These are phyloP conservation scores for Entomobrya multifasciata DNA, from an alignment of 2,888 invertebrate species.

Conservation along the genomic window DNA sequence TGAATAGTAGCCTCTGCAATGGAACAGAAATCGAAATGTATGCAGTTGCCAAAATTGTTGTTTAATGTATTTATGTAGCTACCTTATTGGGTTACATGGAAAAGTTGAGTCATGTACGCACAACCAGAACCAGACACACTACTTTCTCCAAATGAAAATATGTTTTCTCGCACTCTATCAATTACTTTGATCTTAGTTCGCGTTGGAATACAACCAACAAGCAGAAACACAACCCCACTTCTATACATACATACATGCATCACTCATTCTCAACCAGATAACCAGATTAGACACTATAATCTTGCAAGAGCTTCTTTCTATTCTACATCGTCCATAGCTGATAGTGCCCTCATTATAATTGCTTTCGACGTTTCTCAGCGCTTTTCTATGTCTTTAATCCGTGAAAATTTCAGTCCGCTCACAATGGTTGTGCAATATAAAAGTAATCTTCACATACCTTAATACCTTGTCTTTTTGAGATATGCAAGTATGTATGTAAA, in stretches of 20 bases:
- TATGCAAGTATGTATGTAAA: too few species aligned
- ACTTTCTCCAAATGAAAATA: conserved; percentile 21
- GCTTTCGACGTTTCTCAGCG: conserved; percentile 30
- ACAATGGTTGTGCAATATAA: too few species aligned
- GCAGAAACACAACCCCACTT: conserved; percentile 18
- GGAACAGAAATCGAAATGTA: neutral
- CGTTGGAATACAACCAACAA: neutral
- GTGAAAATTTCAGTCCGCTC: too few species aligned
- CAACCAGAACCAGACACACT: too few species aligned
- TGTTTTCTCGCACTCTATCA: conserved; percentile 48
- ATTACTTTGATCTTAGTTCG: conserved; percentile 41
- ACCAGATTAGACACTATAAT: conserved; percentile 57
- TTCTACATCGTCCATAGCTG: neutral
- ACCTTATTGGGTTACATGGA: conserved; percentile 13
- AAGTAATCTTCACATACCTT: too few species aligned
- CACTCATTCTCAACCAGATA: conserved; percentile 41
- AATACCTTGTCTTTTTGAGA: too few species aligned
- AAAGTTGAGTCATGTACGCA: conserved; percentile 15
- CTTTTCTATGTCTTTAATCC: too few species aligned
- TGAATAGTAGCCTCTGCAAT: too few species aligned
- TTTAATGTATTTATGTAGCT: conserved; percentile 35
- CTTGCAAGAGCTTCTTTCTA: conserved; percentile 1
- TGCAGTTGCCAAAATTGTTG: conserved; percentile 28
- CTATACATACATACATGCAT: too few species aligned
- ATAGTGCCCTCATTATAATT: conserved; percentile 33